Conservation (phyloP, 2,113 vertebrate genomes). For the Lagopus muta region DNA sequence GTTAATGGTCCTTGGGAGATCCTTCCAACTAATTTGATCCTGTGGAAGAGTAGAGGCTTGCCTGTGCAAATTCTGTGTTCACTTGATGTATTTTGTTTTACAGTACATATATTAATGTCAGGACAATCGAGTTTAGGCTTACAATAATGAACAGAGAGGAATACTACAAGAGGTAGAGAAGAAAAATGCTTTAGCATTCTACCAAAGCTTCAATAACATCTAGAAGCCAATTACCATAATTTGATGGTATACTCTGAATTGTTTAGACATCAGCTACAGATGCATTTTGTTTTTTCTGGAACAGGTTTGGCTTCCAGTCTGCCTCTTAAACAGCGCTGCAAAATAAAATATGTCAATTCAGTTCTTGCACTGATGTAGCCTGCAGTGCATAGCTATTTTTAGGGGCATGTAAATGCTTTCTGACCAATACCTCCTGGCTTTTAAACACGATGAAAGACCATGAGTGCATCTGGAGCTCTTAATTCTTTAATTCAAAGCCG, state of each 20-base stretch:
- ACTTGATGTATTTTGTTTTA: not conserved
- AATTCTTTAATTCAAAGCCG: not conserved
- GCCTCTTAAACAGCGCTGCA: not conserved
- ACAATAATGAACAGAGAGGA: not conserved
- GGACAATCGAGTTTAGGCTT: not conserved
- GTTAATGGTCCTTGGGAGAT: not conserved
- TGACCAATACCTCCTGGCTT: not conserved
- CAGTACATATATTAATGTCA: not conserved
- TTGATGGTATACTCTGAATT: not conserved
- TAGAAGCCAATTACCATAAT: not conserved
- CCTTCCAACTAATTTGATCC: not conserved
- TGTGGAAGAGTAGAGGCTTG: not conserved
- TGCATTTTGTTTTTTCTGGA: not conserved
- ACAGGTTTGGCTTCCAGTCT: not conserved
- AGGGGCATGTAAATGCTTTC: not conserved
- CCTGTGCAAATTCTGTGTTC: not conserved
- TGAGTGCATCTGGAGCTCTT: not conserved
- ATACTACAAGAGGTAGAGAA: not conserved
- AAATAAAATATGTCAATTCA: not conserved
- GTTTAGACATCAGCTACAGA: not conserved
- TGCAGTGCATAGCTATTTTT: not conserved
- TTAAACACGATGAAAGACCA: not conserved
- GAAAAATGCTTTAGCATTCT: not conserved
- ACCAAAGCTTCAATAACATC: not conserved
- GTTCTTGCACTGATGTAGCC: not conserved